Base-by-base conservation (phyloP, 2,888 invertebrate species). In the Cephus runcator region DNA sequence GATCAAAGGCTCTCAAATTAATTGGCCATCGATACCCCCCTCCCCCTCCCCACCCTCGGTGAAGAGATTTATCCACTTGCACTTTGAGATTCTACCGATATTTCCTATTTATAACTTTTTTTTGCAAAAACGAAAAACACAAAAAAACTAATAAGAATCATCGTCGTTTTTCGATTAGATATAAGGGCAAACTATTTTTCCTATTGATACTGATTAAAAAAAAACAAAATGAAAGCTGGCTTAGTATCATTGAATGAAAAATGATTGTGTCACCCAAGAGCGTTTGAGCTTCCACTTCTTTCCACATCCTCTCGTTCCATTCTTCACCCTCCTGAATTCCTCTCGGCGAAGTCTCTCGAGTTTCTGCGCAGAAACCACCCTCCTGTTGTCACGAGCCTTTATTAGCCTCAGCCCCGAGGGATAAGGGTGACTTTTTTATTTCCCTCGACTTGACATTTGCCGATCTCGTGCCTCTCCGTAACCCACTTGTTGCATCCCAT, bases 381-480 rank as follows among this genome's bases (percentile, higher is more conserved):
- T 73, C 34, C 33, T 34, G 73, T 73, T 73, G 73, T 73, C 88
- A 83, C 86, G 84, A 81, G 79, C 85, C 85, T 87, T 88, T 88
- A 88, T 88, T 88, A 88, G 85, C 84, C 85, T 80, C 77, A 75
- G 76, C 80, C 75, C 78, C 69, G 82, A 80, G 85, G 82, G 85
- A 83, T 81, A 82, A 88, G 90, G 90, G 87, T 88, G 89, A 88
- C 88, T 91, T 91, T 91, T 91, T 90, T 90, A 89, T 90, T 91
- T 90, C 89, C 88, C 88, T 84, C 88, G 86, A 87, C 90, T 91
- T 91, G 88, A 89, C 90, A 88, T 89, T 83, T 85, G 85, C 82
- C 87, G 83, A 86, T 86, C 86, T 87, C 85, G 40, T 76, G 77
- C 79, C 77, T 77, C 81, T 81, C 75, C 75, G 80, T 75, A 77